phyloP scores from a whole-genome alignment of 2,797 vertebrate genomes.

The Sebastes flavidus region DNA sequence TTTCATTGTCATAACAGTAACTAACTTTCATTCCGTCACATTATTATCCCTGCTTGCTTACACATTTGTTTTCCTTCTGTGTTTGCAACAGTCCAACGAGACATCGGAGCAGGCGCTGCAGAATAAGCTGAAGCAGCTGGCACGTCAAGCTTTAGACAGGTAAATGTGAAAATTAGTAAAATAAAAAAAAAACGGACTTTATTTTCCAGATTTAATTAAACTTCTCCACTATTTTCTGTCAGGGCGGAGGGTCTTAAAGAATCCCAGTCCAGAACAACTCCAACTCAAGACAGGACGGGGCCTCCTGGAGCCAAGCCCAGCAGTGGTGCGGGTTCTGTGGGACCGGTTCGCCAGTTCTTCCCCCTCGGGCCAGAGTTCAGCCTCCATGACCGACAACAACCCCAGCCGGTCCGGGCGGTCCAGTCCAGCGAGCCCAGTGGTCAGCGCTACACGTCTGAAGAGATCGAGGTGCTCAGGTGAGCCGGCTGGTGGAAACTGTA shows the following conservation, averaged over 20 bases:
- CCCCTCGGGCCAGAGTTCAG: constrained; percentile 92
- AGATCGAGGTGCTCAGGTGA: constrained; percentile 98
- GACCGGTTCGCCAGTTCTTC: constrained; percentile 86
- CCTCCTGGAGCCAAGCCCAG: constrained; percentile 80
- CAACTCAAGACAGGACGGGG: constrained; percentile 82
- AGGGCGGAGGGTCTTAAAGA: constrained; percentile 96
- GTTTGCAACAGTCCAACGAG: constrained; percentile 87
- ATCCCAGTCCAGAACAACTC: constrained; percentile 84
- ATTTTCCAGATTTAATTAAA: neutral
- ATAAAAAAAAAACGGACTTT: neutral
- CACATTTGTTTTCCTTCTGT: constrained; percentile 12
- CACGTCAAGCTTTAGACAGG: constrained; percentile 95
- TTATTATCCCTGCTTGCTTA: neutral
- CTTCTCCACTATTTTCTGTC: neutral
- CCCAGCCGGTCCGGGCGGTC: constrained; percentile 85
- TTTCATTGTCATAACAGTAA: neutral
- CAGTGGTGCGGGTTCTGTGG: constrained; percentile 33
- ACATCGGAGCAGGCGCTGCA: constrained; percentile 92
- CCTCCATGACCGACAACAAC: constrained; percentile 88
- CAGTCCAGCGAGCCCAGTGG: constrained; percentile 91
- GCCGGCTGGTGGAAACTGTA: neutral
- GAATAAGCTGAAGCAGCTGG: constrained; percentile 94
- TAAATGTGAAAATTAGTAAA: constrained; percentile 53
- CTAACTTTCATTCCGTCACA: neutral
- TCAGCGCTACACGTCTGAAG: constrained; percentile 92